A percentile compares a stretch with the other conserved stretches of the same genome.
Conservation (phyloP, 1,140 invertebrate genomes). For the Micrasema longulum region DNA sequence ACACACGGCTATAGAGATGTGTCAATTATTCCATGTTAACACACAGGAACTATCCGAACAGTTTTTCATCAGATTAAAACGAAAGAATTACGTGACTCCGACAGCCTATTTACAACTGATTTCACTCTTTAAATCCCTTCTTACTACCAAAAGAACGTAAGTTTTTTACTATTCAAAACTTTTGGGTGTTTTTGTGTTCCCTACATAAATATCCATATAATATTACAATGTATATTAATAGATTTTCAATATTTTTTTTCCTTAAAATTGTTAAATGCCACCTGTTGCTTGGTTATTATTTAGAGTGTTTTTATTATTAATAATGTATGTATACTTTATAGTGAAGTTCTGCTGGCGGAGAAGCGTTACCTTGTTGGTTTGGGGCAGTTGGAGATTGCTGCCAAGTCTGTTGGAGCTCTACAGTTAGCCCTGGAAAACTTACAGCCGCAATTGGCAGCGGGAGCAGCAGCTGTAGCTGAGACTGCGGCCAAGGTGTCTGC, state of each 20-base stretch:
- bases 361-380: constrained; percentile 87
- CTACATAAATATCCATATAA: too few relatives aligned
- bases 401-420: constrained; percentile 85
- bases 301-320: too few relatives aligned
- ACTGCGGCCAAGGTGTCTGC: constrained; percentile 84
- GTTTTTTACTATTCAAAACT: constrained; percentile 51
- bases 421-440: constrained; percentile 86
- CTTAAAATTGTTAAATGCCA: too few relatives aligned
- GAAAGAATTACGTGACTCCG: constrained; percentile 93
- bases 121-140: constrained; percentile 88
- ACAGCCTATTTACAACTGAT: constrained; percentile 95
- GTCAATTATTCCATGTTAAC: constrained; percentile 91
- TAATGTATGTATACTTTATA: constrained; percentile 55
- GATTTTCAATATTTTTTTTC: too few relatives aligned
- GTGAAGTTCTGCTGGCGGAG: constrained; percentile 74
- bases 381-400: constrained; percentile 87
- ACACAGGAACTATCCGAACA: constrained; percentile 81
- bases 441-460: constrained; percentile 89
- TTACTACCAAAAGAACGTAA: constrained; percentile 82
- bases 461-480: constrained; percentile 85
- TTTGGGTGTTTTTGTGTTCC: too few relatives aligned
- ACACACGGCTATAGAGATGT: constrained; percentile 84
- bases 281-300: too few relatives aligned
- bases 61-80: constrained; percentile 77
- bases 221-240: too few relatives aligned